These are phyloP conservation scores for Sesamia inferens DNA, from an alignment of 2,888 invertebrate genomes.

Conservation along the genomic window DNA sequence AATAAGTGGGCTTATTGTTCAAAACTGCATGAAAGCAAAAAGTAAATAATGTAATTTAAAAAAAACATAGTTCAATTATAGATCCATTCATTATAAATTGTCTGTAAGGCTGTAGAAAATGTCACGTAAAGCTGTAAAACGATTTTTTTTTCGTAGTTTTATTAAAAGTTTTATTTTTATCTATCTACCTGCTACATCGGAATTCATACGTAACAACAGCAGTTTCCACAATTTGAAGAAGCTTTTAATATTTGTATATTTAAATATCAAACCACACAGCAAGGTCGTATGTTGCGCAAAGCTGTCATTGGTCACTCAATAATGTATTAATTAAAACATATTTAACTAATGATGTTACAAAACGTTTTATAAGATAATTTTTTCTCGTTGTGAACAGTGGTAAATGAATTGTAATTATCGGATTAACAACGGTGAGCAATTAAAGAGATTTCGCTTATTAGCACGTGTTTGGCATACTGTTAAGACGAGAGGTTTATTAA, in stretches of 20 bases:
- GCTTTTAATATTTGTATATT: slow-evolving; percentile 47
- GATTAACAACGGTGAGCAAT: slow-evolving; percentile 43
- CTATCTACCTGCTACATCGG: not conserved
- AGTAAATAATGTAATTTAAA: too few relatives aligned
- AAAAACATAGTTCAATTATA: not conserved
- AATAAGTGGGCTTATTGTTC: not conserved
- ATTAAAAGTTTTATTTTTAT: not conserved
- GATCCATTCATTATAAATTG: not conserved
- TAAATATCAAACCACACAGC: slow-evolving; percentile 46
- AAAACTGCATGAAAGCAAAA: not conserved
- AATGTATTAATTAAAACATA: slow-evolving; percentile 59
- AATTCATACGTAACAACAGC: not conserved
- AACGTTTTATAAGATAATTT: slow-evolving; percentile 24
- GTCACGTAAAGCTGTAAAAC: too few relatives aligned
- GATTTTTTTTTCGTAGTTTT: not conserved
- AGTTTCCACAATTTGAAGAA: slow-evolving; percentile 25
- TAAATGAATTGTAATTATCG: slow-evolving; percentile 46
- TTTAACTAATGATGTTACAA: slow-evolving; percentile 44
- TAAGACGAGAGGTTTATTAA: slow-evolving; percentile 9
- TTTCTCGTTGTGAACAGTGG: slow-evolving; percentile 7
- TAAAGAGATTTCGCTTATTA: slow-evolving; percentile 19
- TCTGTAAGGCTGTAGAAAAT: not conserved
- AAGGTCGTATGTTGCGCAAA: slow-evolving; percentile 63
- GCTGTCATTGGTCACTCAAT: slow-evolving; percentile 53
- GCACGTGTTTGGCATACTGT: slow-evolving; percentile 22